Percentiles rank a stretch among this genome's conserved stretches.
These are phyloP conservation scores for Acronicta leporina DNA, from an alignment of 2,888 invertebrate genomes.

Conservation along the genomic window DNA sequence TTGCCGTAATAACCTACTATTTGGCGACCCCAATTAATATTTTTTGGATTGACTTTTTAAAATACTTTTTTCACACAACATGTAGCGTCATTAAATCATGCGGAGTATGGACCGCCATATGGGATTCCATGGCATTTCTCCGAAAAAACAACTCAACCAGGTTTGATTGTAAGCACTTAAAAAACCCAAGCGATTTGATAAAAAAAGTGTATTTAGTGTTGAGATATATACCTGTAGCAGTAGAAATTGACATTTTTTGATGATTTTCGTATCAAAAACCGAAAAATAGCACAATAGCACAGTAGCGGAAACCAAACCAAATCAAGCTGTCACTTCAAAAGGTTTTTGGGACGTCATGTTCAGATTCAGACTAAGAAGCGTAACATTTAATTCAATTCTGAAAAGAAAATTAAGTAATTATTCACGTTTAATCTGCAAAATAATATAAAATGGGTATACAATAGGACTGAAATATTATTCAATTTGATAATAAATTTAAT, in stretches of 20 bases:
- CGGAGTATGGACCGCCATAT: slow-evolving; percentile 89
- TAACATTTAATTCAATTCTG: slow-evolving; percentile 18
- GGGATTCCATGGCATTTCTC: slow-evolving; percentile 89
- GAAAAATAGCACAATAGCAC: slow-evolving; percentile 88
- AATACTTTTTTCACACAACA: slow-evolving; percentile 69
- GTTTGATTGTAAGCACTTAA: slow-evolving; percentile 75
- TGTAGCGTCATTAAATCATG: slow-evolving; percentile 87
- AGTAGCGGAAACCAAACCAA: slow-evolving; percentile 89
- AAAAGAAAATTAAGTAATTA: neutral
- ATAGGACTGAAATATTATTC: neutral
- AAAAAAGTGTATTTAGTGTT: slow-evolving; percentile 59
- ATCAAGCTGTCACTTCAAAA: slow-evolving; percentile 88
- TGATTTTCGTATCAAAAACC: slow-evolving; percentile 81
- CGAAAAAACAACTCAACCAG: slow-evolving; percentile 83
- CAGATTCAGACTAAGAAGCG: slow-evolving; percentile 47
- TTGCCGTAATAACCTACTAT: slow-evolving; percentile 58
- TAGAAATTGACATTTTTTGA: slow-evolving; percentile 86
- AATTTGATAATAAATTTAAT: slow-evolving; percentile 5
- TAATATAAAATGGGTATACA: neutral
- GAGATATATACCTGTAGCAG: slow-evolving; percentile 84
- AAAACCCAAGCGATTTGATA: slow-evolving; percentile 55
- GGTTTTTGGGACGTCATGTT: slow-evolving; percentile 78
- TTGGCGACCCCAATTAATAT: slow-evolving; percentile 41
- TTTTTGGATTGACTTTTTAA: slow-evolving; percentile 60
- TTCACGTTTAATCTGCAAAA: neutral